phyloP scores from a whole-genome alignment of 1,140 invertebrate species.

The Bombus sylvicola region DNA sequence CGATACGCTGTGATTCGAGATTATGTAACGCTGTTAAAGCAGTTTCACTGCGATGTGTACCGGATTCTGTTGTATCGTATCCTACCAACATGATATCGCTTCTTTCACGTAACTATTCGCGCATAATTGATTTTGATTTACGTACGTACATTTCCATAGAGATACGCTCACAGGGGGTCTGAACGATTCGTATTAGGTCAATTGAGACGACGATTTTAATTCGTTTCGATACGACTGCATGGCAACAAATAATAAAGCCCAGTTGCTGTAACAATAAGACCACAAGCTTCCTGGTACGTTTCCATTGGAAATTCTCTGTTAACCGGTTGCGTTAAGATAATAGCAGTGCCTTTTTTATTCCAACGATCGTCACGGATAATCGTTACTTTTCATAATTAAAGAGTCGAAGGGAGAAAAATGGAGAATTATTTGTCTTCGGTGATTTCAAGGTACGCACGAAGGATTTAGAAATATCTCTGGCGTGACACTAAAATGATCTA shows the following conservation, averaged over 20 bases:
- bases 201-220: conserved; percentile 41
- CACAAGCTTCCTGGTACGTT: not conserved
- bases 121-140: conserved; percentile 16
- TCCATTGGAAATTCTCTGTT: not conserved
- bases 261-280: too few relatives aligned
- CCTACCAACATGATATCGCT: not conserved
- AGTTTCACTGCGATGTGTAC: not conserved
- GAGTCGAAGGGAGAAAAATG: not conserved
- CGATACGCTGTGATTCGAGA: not conserved
- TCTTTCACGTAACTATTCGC: not conserved
- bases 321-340: not conserved
- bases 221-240: not conserved
- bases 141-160: not conserved
- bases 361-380: not conserved
- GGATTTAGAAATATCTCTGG: too few relatives aligned
- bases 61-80: conserved; percentile 1
- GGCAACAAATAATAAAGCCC: conserved; percentile 23
- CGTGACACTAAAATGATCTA: too few relatives aligned
- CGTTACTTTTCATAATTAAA: not conserved
- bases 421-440: not conserved
- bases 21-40: conserved; percentile 9
- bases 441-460: not conserved
- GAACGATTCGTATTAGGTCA: conserved; percentile 19
- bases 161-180: conserved; percentile 36
- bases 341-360: not conserved